A percentile compares a stretch with the other conserved stretches of the same genome.
Evolutionary conservation across 2,888 invertebrate genomes (phyloP).

Genomic region (Geophilus truncorum): DNA sequence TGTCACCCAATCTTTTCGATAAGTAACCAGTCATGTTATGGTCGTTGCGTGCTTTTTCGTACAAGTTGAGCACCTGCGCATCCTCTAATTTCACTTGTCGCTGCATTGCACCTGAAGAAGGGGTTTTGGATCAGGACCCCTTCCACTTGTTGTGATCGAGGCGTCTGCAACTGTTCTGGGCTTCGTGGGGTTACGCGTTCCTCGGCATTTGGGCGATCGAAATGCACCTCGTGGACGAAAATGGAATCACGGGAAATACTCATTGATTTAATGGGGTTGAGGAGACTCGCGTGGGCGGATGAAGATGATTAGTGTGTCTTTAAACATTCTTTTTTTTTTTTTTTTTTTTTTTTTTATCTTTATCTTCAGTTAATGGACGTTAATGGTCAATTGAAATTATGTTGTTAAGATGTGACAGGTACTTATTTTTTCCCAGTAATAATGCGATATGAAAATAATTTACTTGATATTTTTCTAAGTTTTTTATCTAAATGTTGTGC

Average conservation of each 20-base stretch:
- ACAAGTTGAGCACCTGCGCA: conserved; percentile 73
- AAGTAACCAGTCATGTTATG: conserved; percentile 76
- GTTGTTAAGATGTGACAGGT: too few species aligned
- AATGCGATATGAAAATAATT: too few species aligned
- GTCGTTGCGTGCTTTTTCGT: conserved; percentile 79
- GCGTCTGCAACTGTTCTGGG: conserved; percentile 9
- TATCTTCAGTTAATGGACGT: too few species aligned
- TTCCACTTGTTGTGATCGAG: not conserved
- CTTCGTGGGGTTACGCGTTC: not conserved
- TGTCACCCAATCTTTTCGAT: conserved; percentile 78
- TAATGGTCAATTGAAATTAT: too few species aligned
- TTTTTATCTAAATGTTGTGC: not conserved
- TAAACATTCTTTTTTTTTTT: not conserved
- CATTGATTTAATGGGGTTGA: not conserved
- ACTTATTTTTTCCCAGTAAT: too few species aligned
- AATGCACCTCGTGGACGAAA: not conserved
- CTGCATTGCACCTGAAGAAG: conserved; percentile 59
- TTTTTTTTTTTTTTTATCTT: not conserved
- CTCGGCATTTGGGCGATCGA: not conserved
- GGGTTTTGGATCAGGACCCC: conserved; percentile 15
- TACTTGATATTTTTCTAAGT: too few species aligned
- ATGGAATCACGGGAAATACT: not conserved
- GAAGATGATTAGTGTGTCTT: not conserved
- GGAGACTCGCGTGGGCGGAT: too few species aligned
- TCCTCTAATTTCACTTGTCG: conserved; percentile 79